Percentiles rank a stretch among this genome's conserved stretches.
phyloP scores from a whole-genome alignment of 2,888 invertebrate genomes.

The Aleiodes alternator region DNA sequence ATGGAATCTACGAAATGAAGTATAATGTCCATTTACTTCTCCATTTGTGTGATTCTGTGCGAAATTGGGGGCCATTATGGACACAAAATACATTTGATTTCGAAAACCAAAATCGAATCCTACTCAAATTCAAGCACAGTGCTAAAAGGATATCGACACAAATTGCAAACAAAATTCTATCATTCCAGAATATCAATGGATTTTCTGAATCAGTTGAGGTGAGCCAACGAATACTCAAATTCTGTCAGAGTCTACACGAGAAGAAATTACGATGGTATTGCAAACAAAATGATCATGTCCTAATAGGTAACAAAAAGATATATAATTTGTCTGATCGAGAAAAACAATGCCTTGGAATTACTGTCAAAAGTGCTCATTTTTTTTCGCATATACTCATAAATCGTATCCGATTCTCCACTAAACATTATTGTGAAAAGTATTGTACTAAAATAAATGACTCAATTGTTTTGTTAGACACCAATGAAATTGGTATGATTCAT shows the following conservation, averaged over 20 bases:
- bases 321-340: constrained; percentile 1
- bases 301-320: background rate
- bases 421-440: background rate
- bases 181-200: constrained; percentile 2
- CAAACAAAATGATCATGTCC: constrained; percentile 2
- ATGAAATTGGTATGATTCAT: background rate
- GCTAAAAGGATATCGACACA: constrained; percentile 1
- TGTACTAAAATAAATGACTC: constrained; percentile 19
- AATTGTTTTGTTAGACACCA: too few species aligned
- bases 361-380: background rate
- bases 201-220: constrained; percentile 8
- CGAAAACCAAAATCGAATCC: constrained; percentile 37
- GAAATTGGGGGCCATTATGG: constrained; percentile 44
- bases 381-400: constrained; percentile 4
- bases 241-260: constrained; percentile 16
- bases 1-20: constrained; percentile 35
- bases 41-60: constrained; percentile 37
- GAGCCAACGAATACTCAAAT: background rate
- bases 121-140: constrained; percentile 20
- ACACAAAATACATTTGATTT: constrained; percentile 41
- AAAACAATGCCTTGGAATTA: background rate
- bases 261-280: constrained; percentile 11
- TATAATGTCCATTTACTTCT: constrained; percentile 43
- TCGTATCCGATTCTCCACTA: background rate
- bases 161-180: constrained; percentile 2